Evolutionary conservation across 2,113 vertebrate species (phyloP).

Genomic region (Lanius ludovicianus): DNA sequence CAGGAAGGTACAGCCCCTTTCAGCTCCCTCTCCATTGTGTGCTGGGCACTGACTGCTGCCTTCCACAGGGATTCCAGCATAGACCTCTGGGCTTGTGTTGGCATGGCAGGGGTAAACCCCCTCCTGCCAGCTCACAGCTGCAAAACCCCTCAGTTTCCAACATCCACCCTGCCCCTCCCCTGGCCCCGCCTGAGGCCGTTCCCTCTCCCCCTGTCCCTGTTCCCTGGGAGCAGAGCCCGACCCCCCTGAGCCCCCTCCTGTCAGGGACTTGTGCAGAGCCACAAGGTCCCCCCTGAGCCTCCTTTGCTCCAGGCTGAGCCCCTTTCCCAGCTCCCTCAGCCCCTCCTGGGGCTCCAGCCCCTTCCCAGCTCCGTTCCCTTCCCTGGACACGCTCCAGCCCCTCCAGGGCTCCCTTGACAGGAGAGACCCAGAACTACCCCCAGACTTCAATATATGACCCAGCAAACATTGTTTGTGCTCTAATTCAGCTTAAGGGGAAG

Average conservation of each 20-base stretch:
- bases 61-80: too few relatives aligned
- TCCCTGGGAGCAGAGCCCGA: background rate
- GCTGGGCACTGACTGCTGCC: too few relatives aligned
- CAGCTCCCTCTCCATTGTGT: too few relatives aligned
- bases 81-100: too few relatives aligned
- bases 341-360: fast-evolving
- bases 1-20: too few relatives aligned
- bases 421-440: background rate
- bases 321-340: background rate
- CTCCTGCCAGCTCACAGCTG: too few relatives aligned
- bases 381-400: fast-evolving
- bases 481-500: background rate
- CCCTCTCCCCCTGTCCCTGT: fast-evolving
- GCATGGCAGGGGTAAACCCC: too few relatives aligned
- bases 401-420: fast-evolving
- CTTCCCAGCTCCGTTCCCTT: background rate
- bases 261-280: fast-evolving
- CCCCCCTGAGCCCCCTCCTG: fast-evolving
- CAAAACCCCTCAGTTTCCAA: too few relatives aligned
- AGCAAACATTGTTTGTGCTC: background rate
- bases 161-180: background rate
- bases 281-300: background rate
- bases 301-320: background rate
- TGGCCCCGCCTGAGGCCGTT: fast-evolving
- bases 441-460: fast-evolving